A percentile compares a stretch with the other conserved stretches of the same genome.
phyloP scores from a whole-genome alignment of 2,888 invertebrate species.

The Mycogona germanica region DNA sequence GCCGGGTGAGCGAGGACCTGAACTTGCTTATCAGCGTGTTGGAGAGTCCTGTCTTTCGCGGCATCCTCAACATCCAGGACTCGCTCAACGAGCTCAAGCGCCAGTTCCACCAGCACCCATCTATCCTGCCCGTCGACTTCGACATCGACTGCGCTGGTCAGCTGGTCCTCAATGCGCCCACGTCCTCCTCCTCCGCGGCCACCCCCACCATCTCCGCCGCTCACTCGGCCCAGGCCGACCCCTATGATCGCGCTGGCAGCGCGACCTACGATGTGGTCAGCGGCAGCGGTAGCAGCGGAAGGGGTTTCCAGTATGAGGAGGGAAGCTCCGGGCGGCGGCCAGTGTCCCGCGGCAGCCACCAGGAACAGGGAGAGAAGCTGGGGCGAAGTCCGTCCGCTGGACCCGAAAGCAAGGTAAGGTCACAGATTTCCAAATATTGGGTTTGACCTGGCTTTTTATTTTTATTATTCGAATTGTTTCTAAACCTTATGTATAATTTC shows the following conservation, averaged over 20 bases:
- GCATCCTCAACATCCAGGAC: slow-evolving; percentile 50
- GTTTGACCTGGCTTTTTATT: too few relatives aligned
- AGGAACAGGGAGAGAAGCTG: too few relatives aligned
- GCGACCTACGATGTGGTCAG: slow-evolving; percentile 22
- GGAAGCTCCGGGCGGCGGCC: too few relatives aligned
- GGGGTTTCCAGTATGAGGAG: too few relatives aligned
- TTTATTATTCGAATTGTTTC: too few relatives aligned
- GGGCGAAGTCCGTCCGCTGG: too few relatives aligned
- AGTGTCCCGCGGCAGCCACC: too few relatives aligned
- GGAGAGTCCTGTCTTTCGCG: slow-evolving; percentile 35
- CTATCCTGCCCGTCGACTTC: slow-evolving; percentile 84
- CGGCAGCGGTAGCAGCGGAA: too few relatives aligned
- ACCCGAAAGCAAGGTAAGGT: too few relatives aligned
- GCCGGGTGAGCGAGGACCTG: slow-evolving; percentile 31
- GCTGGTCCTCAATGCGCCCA: slow-evolving; percentile 50
- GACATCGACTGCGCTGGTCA: slow-evolving; percentile 73
- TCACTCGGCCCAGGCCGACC: slow-evolving; percentile 20
- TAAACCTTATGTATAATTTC: too few relatives aligned
- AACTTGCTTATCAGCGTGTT: slow-evolving; percentile 34
- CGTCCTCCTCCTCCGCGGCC: slow-evolving; percentile 29
- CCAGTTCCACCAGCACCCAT: slow-evolving; percentile 79
- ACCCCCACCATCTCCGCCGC: slow-evolving; percentile 2
- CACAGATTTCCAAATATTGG: too few relatives aligned
- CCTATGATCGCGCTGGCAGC: too few relatives aligned
- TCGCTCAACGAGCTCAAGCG: slow-evolving; percentile 75